These are phyloP conservation scores for Phragmatobia fuliginosa DNA, from an alignment of 2,888 invertebrate genomes.

Conservation along the genomic window DNA sequence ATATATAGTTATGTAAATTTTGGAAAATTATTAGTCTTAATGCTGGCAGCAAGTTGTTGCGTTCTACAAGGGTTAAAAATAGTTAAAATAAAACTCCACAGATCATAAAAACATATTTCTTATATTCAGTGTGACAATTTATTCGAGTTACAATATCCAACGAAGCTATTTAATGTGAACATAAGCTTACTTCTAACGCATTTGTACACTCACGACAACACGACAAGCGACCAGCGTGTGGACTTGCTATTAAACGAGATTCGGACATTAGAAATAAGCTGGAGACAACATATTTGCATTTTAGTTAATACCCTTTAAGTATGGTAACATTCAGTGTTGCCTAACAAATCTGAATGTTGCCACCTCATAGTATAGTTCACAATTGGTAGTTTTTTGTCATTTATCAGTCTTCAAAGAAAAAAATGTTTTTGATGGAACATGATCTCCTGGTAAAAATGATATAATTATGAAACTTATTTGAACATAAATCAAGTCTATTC, in stretches of 20 bases:
- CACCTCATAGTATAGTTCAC: neutral
- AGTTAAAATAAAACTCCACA: constrained; percentile 52
- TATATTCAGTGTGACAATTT: constrained; percentile 61
- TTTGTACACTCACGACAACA: constrained; percentile 43
- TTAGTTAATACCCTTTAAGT: neutral
- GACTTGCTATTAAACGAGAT: constrained; percentile 1
- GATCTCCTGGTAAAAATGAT: neutral
- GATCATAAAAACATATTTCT: constrained; percentile 65
- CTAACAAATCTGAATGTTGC: neutral
- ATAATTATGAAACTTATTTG: neutral
- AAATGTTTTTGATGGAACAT: neutral
- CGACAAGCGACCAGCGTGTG: constrained; percentile 1
- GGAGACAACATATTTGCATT: neutral
- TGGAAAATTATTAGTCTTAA: too few species aligned
- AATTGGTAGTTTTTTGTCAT: neutral
- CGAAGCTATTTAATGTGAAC: constrained; percentile 51
- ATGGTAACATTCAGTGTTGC: neutral
- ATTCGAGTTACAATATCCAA: constrained; percentile 53
- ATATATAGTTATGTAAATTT: too few species aligned
- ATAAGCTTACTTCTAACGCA: constrained; percentile 33
- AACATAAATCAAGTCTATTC: neutral
- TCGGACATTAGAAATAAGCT: neutral
- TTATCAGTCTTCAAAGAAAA: neutral
- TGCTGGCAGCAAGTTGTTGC: neutral
- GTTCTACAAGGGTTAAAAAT: constrained; percentile 21